These are phyloP conservation scores for Hemistola chrysoprasaria DNA, from an alignment of 2,888 invertebrate species.

Conservation along the genomic window DNA sequence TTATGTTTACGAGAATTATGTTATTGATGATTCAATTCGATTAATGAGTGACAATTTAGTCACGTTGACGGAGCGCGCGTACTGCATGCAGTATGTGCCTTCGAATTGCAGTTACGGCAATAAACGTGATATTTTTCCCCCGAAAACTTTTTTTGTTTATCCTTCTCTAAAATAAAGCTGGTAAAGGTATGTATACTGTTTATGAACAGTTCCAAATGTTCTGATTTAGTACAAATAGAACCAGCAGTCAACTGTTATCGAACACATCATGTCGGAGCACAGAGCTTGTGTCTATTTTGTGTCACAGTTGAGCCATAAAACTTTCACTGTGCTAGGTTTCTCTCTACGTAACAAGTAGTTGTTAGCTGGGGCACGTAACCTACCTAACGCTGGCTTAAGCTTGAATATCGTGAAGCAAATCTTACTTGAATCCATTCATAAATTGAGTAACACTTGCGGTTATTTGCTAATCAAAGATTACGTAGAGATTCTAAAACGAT, in stretches of 20 bases:
- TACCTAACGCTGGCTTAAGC: constrained; percentile 32
- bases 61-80: constrained; percentile 80
- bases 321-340: constrained; percentile 72
- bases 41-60: constrained; percentile 55
- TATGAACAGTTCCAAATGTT: constrained; percentile 8
- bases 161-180: constrained; percentile 32
- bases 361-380: constrained; percentile 49
- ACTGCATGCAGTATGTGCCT: constrained; percentile 71
- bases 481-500: constrained; percentile 20
- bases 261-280: constrained; percentile 30
- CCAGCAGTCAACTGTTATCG: constrained; percentile 25
- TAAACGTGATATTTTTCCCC: constrained; percentile 78
- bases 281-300: constrained; percentile 40
- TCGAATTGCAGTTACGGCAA: constrained; percentile 76
- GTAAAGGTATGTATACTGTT: constrained; percentile 16
- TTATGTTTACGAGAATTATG: constrained; percentile 39
- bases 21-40: constrained; percentile 42
- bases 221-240: constrained; percentile 9
- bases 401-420: constrained; percentile 25
- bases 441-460: constrained; percentile 17
- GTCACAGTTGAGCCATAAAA: constrained; percentile 52
- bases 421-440: constrained; percentile 29
- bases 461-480: constrained; percentile 15
- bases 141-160: constrained; percentile 47
- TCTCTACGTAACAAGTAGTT: constrained; percentile 62